Conservation (phyloP, 1,140 invertebrate species). For the Drosophila auraria region DNA sequence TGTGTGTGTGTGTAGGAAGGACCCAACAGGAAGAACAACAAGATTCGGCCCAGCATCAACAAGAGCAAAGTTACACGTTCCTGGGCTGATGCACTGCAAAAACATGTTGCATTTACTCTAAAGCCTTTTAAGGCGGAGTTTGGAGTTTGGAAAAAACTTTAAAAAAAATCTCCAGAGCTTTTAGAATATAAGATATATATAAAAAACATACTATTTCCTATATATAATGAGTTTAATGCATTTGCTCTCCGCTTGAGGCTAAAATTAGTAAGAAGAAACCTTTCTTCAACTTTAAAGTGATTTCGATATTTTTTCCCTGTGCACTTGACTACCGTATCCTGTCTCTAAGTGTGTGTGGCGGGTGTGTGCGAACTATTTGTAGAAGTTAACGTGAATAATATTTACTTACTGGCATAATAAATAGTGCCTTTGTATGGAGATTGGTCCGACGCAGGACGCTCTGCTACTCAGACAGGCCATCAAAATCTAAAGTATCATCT, state of each 20-base stretch:
- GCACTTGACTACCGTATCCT: not conserved
- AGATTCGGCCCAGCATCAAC: slow-evolving; percentile 36
- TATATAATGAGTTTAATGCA: no score
- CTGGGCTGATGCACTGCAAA: not conserved
- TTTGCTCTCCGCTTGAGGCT: no score
- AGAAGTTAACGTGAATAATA: slow-evolving; percentile 80
- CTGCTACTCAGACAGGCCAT: slow-evolving; percentile 45
- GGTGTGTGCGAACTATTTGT: slow-evolving; percentile 56
- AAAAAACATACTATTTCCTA: no score
- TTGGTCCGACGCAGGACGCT: slow-evolving; percentile 42
- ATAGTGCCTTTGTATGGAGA: slow-evolving; percentile 65
- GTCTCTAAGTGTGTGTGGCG: not conserved
- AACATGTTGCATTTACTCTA: not conserved
- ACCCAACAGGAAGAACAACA: slow-evolving; percentile 36
- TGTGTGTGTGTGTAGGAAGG: slow-evolving; percentile 17
- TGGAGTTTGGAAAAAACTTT: no score
- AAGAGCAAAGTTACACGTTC: slow-evolving; percentile 27
- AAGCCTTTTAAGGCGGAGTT: not conserved
- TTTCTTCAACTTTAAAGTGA: no score
- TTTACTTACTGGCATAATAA: slow-evolving; percentile 81
- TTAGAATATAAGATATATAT: no score
- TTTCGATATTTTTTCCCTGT: not conserved
- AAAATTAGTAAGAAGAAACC: no score
- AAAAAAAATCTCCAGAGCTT: not conserved
- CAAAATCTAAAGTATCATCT: slow-evolving; percentile 55